These are phyloP conservation scores for Xestia xanthographa DNA, from an alignment of 2,888 invertebrate species.

Conservation along the genomic window DNA sequence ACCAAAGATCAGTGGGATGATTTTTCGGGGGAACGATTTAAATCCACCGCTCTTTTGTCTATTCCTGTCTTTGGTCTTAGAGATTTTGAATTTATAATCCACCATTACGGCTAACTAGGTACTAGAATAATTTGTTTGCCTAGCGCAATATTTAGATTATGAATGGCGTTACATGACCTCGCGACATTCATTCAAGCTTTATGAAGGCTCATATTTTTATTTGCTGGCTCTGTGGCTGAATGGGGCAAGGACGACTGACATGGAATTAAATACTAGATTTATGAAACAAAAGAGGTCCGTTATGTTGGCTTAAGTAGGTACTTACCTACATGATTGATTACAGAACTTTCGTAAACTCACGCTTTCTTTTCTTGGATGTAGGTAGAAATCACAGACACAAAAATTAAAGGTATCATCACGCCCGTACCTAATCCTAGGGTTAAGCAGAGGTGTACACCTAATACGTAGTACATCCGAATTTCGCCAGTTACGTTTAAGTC, in stretches of 20 bases:
- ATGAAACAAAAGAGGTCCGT: slow-evolving; percentile 13
- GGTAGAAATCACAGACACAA: not conserved
- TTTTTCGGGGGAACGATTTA: slow-evolving; percentile 4
- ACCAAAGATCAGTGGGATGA: not conserved
- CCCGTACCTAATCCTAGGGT: too few relatives aligned
- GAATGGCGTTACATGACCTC: slow-evolving; percentile 22
- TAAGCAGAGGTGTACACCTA: too few relatives aligned
- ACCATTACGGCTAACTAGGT: not conserved
- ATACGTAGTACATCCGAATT: too few relatives aligned
- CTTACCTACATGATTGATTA: not conserved
- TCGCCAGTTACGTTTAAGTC: too few relatives aligned
- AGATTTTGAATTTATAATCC: not conserved
- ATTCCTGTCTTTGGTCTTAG: not conserved
- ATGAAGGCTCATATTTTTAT: not conserved
- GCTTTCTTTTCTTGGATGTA: not conserved
- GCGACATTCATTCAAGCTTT: slow-evolving; percentile 31
- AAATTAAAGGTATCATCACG: not conserved
- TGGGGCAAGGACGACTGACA: not conserved
- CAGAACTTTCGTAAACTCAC: not conserved
- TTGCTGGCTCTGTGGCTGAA: slow-evolving; percentile 13
- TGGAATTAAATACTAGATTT: not conserved
- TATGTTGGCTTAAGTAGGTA: too few relatives aligned
- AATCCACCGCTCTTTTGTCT: slow-evolving; percentile 26
- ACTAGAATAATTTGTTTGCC: not conserved
- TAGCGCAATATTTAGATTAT: slow-evolving; percentile 12